Evolutionary conservation across 2,888 invertebrate species (phyloP).

Genomic region (Hyles lineata): DNA sequence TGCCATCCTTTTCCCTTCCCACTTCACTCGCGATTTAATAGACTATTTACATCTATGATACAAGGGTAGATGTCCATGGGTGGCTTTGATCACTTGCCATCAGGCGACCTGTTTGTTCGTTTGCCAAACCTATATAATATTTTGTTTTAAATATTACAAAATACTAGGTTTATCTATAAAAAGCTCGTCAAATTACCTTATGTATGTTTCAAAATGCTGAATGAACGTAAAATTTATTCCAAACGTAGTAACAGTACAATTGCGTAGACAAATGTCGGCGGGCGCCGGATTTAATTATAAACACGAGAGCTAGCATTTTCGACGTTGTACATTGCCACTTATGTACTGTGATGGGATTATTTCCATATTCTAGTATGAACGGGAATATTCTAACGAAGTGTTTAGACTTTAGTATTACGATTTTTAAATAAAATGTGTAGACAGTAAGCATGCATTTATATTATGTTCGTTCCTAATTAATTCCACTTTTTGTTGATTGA

Average conservation of each 20-base stretch:
- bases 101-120: no score
- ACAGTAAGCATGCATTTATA: no score
- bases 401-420: not conserved
- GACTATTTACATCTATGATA: no score
- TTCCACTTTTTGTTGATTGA: no score
- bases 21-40: no score
- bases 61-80: no score
- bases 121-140: no score
- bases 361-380: constrained; percentile 7
- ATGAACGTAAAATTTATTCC: constrained; percentile 6
- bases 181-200: not conserved
- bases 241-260: constrained; percentile 33
- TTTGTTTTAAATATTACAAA: not conserved
- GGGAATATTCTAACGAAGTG: not conserved
- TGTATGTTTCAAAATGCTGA: not conserved
- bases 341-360: not conserved
- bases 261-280: constrained; percentile 43
- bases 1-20: no score
- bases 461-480: no score
- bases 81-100: no score
- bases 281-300: constrained; percentile 45
- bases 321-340: constrained; percentile 18
- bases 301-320: constrained; percentile 36
- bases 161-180: not conserved
- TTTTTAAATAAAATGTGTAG: no score